These are phyloP conservation scores for Philotrypesis tridentata DNA, from an alignment of 1,140 invertebrate species.

Conservation along the genomic window DNA sequence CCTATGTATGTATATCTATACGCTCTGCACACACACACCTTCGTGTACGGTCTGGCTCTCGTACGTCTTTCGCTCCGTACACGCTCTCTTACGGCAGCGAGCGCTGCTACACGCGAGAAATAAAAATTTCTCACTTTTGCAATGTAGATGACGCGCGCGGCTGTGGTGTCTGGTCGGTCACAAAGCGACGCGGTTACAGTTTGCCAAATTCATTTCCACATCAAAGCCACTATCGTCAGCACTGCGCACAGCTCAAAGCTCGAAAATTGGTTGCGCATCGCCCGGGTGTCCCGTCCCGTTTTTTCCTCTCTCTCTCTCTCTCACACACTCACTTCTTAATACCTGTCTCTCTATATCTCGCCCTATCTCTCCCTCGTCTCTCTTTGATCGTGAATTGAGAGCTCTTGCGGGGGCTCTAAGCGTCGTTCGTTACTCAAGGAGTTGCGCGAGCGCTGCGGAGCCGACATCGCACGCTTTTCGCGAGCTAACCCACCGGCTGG, in stretches of 20 bases:
- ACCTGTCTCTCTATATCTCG: background rate
- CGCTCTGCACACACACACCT: no score
- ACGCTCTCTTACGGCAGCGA: background rate
- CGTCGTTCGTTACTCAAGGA: conserved; percentile 24
- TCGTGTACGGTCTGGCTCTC: background rate
- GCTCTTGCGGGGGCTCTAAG: background rate
- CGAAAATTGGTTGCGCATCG: background rate
- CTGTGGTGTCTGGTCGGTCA: no score
- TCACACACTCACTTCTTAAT: background rate
- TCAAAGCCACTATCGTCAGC: background rate
- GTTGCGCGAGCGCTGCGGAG: no score
- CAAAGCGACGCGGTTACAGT: no score
- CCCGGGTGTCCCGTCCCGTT: background rate
- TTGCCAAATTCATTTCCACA: no score
- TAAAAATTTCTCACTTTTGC: background rate
- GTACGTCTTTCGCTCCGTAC: background rate
- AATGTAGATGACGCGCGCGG: no score
- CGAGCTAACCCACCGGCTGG: background rate
- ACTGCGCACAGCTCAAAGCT: background rate
- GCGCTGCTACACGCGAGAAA: background rate
- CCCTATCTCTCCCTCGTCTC: background rate
- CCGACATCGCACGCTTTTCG: background rate
- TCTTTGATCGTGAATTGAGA: conserved; percentile 10
- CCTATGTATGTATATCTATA: no score
- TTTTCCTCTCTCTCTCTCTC: no score